Percentiles rank a stretch among this genome's conserved stretches.
Conservation (phyloP, 2,888 invertebrate genomes). For the Endotricha flammealis region DNA sequence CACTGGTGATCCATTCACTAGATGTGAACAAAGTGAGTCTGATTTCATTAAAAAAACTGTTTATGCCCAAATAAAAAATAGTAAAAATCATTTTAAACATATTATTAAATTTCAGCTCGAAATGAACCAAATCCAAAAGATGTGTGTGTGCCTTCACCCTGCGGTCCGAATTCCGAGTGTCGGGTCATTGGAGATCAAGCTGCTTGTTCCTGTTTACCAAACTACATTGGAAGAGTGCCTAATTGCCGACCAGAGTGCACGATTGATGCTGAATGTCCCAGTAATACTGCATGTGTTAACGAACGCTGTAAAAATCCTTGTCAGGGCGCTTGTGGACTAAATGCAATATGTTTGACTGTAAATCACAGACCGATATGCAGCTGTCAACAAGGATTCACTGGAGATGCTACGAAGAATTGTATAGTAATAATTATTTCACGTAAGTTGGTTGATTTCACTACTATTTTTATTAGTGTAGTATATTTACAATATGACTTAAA, state of each 20-base stretch:
- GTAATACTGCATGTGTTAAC: slow-evolving; percentile 87
- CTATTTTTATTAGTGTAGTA: neutral
- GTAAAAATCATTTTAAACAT: neutral
- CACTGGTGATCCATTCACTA: slow-evolving; percentile 88
- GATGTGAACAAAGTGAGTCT: slow-evolving; percentile 81
- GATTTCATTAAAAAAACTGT: slow-evolving; percentile 1
- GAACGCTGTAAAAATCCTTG: slow-evolving; percentile 92
- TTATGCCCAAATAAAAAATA: slow-evolving; percentile 3
- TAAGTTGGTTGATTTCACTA: slow-evolving; percentile 30
- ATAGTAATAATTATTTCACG: slow-evolving; percentile 72
- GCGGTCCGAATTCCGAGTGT: slow-evolving; percentile 90
- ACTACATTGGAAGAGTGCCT: slow-evolving; percentile 90
- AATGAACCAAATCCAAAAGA: slow-evolving; percentile 52
- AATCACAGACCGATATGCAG: slow-evolving; percentile 90
- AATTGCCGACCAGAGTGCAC: slow-evolving; percentile 92
- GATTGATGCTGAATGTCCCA: slow-evolving; percentile 88
- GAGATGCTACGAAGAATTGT: slow-evolving; percentile 86
- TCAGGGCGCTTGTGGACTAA: slow-evolving; percentile 85
- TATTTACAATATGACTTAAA: slow-evolving; percentile 2
- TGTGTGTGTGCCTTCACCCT: slow-evolving; percentile 89
- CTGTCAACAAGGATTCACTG: slow-evolving; percentile 89
- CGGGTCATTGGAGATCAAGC: slow-evolving; percentile 88
- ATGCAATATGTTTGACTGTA: slow-evolving; percentile 89
- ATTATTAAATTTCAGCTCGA: slow-evolving; percentile 30
- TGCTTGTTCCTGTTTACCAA: slow-evolving; percentile 89